Base-by-base conservation (phyloP, 2,888 invertebrate species). In the Drosophila flavopinicola region DNA sequence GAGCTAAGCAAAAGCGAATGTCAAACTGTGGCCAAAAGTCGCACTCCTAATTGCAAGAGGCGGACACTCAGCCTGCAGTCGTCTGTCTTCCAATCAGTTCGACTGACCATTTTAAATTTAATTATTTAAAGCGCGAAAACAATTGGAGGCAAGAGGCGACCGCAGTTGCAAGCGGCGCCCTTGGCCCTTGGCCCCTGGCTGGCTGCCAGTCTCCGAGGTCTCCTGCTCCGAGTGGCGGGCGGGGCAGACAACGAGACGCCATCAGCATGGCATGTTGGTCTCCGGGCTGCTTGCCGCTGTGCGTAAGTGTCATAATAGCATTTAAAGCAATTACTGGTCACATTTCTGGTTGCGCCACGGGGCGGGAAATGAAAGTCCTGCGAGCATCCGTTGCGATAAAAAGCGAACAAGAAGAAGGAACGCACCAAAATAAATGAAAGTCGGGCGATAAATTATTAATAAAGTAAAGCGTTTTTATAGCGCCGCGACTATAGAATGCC, bases 291-390 rank as follows among this genome's bases (percentile, higher is more conserved):
- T 60, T 20, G 59, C 68, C 63, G 80, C 78, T 84, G 87, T 61
- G 88, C 69, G 71, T 66, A 77, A 87, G 88, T 87, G 87, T 88
- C 78, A 84, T 88, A 87, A 87, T 87, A 71, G 67, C 88, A 87
- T 88, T 87, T 88, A 88, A 83, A 77, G 87, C 88, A 88, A 87
- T 87, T 87, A 87, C 73, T 76, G 85, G 77, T 86, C 78, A 72
- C 75, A 71, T 78, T 86, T 86, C 80, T 60, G 72, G 85, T 61
- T 49, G 42, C 37, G 24, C 23, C 25, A 24, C 30, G 15, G 25
- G 38, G 9, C 42, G 72, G 82, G 69, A 71, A 77, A 84, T 66
- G 60, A 67, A 66, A 71, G 82, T 82, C 85, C 87, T 82, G 75
- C 45, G 44, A 20, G 20, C 82, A 75, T 77, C 75, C 71, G 85